Conservation (phyloP, 2,888 invertebrate genomes). For the Metalampra italica region DNA sequence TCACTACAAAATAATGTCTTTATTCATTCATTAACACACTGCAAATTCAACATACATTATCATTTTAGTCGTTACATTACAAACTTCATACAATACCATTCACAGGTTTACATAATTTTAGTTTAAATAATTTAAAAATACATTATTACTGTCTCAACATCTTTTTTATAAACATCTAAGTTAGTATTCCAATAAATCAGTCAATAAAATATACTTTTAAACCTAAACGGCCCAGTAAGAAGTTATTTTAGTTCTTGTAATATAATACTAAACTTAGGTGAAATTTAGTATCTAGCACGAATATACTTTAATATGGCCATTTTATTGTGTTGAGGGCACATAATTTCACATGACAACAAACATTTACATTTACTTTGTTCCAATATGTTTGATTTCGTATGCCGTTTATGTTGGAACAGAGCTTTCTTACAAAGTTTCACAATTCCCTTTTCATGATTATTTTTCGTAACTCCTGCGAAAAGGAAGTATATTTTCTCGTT, state of each 20-base stretch:
- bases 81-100: constrained; percentile 8
- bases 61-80: constrained; percentile 6
- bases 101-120: constrained; percentile 3
- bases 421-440: no score
- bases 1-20: constrained; percentile 17
- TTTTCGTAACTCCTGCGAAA: no score
- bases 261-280: no score
- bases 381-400: no score
- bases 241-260: not conserved
- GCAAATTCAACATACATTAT: constrained; percentile 14
- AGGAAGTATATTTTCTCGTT: no score
- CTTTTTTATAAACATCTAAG: constrained; percentile 5
- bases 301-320: no score
- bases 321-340: no score
- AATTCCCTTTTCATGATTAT: no score
- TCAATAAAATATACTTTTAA: constrained; percentile 14
- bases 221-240: constrained; percentile 5
- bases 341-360: no score
- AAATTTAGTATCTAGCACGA: no score
- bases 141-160: constrained; percentile 10
- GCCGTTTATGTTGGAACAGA: no score
- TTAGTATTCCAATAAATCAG: constrained; percentile 11
- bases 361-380: no score
- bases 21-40: constrained; percentile 17
- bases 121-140: constrained; percentile 11